Evolutionary conservation across 2,113 vertebrate species (phyloP).

Genomic region (Oryzias javanicus): DNA sequence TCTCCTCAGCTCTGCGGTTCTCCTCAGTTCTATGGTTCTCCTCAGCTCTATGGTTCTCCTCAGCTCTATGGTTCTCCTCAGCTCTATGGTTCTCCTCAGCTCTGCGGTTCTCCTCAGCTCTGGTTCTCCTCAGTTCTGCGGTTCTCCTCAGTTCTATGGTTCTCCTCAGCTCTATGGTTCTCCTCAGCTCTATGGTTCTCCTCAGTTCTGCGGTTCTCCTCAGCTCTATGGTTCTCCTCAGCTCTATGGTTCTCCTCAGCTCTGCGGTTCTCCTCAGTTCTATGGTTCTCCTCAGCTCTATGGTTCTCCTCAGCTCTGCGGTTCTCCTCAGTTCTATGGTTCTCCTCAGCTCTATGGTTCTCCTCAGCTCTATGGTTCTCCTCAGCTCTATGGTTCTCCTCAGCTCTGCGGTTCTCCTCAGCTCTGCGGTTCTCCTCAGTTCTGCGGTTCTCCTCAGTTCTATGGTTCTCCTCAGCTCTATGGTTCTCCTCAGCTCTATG

Average conservation of each 20-base stretch:
- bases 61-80: too few relatives aligned
- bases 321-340: too few relatives aligned
- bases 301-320: conserved; percentile 75
- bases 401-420: conserved; percentile 85
- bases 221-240: too few relatives aligned
- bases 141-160: too few relatives aligned
- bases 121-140: conserved; percentile 75
- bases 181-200: conserved; percentile 74
- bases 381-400: too few relatives aligned
- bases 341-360: conserved; percentile 73
- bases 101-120: conserved; percentile 83
- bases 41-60: conserved; percentile 73
- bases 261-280: conserved; percentile 83
- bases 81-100: conserved; percentile 73
- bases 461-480: conserved; percentile 76
- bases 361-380: conserved; percentile 80
- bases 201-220: conserved; percentile 83
- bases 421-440: conserved; percentile 73
- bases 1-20: conserved; percentile 80
- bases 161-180: conserved; percentile 73
- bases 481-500: conserved; percentile 76
- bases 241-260: conserved; percentile 73
- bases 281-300: too few relatives aligned
- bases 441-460: conserved; percentile 83
- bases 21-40: too few relatives aligned